Conservation (phyloP, 2,888 invertebrate species). For the Drosophila longiperda region DNA sequence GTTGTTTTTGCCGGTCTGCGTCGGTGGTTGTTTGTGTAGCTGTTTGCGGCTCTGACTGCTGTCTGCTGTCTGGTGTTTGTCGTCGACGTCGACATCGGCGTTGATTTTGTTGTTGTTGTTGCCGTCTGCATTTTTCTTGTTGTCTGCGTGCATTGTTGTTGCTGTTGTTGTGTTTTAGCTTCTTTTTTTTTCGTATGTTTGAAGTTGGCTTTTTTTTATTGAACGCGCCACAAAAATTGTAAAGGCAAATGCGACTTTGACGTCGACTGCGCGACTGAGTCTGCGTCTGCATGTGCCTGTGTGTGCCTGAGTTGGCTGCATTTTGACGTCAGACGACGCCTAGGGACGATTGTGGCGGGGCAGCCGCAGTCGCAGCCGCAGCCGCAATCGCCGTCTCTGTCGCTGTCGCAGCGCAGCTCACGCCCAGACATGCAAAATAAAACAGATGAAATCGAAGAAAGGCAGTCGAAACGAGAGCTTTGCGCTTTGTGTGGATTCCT, state of each 20-base stretch:
- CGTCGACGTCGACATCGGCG: conserved; percentile 37
- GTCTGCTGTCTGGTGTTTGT: conserved; percentile 65
- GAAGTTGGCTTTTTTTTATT: conserved; percentile 67
- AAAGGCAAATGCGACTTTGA: conserved; percentile 67
- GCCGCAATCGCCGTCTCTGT: neutral
- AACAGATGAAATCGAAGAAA: conserved; percentile 52
- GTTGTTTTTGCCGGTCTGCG: conserved; percentile 61
- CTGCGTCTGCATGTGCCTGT: conserved; percentile 11
- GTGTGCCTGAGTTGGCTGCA: conserved; percentile 56
- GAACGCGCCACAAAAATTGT: conserved; percentile 73
- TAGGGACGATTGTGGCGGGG: conserved; percentile 51
- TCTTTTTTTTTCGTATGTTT: conserved; percentile 46
- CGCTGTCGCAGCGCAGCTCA: conserved; percentile 1
- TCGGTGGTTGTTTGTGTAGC: conserved; percentile 75
- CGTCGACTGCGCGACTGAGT: conserved; percentile 37
- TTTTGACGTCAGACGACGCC: conserved; percentile 75
- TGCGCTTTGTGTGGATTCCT: conserved; percentile 29
- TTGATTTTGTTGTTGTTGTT: conserved; percentile 57
- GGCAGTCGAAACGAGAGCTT: conserved; percentile 24
- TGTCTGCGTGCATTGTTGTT: conserved; percentile 64
- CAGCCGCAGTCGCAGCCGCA: conserved; percentile 18
- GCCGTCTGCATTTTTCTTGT: conserved; percentile 79
- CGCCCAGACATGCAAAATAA: conserved; percentile 71
- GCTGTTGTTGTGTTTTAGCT: conserved; percentile 41
- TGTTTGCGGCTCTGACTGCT: conserved; percentile 43